Evolutionary conservation across 2,113 vertebrate species (phyloP).

Genomic region (Carlito syrichta): DNA sequence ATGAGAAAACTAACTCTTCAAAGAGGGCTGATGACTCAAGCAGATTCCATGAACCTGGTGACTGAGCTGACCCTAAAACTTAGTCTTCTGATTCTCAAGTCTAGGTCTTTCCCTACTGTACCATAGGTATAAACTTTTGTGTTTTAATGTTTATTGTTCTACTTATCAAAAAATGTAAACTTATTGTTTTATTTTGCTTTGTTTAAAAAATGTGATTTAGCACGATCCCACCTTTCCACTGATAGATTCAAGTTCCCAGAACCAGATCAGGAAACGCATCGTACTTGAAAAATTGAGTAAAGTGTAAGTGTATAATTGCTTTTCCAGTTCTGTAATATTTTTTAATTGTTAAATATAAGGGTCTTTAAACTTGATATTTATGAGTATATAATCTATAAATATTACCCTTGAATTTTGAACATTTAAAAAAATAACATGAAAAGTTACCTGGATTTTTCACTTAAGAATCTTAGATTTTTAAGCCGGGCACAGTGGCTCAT

Average conservation of each 20-base stretch:
- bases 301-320: slow-evolving; percentile 83
- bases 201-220: slow-evolving; percentile 74
- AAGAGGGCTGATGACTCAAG: neutral
- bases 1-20: neutral
- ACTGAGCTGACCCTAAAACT: neutral
- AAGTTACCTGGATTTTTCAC: slow-evolving; percentile 29
- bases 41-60: neutral
- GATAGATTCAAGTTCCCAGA: slow-evolving; percentile 92
- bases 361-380: slow-evolving; percentile 11
- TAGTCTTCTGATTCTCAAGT: slow-evolving; percentile 9
- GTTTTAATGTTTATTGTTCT: slow-evolving; percentile 43
- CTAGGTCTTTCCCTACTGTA: neutral
- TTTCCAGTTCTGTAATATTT: slow-evolving; percentile 6
- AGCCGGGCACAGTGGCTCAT: too few species aligned
- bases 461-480: slow-evolving; percentile 17
- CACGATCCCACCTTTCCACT: slow-evolving; percentile 85
- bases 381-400: slow-evolving; percentile 24
- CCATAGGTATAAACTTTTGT: neutral
- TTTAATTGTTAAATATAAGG: too few species aligned
- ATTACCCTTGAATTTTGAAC: slow-evolving; percentile 37
- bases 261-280: slow-evolving; percentile 92
- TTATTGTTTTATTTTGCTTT: slow-evolving; percentile 61
- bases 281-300: slow-evolving; percentile 92
- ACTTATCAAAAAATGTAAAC: slow-evolving; percentile 24
- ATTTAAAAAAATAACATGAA: slow-evolving; percentile 27